phyloP scores from a whole-genome alignment of 2,797 vertebrate genomes.

The Brachyalestes nurse region DNA sequence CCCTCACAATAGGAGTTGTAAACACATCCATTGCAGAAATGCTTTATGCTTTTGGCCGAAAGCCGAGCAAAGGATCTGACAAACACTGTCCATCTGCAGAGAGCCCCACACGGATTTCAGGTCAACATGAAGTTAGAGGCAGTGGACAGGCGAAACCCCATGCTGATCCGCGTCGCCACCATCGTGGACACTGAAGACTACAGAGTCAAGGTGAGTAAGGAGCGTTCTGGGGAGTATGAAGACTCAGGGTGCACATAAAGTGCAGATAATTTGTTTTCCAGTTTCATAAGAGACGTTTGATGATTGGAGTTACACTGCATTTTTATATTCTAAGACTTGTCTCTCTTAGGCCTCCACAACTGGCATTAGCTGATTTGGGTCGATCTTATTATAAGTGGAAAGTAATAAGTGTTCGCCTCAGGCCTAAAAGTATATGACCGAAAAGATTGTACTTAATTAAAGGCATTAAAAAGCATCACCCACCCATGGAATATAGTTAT shows the following conservation, averaged over 20 bases:
- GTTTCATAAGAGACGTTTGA: too few species aligned
- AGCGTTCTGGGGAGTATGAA: not conserved
- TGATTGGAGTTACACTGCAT: too few species aligned
- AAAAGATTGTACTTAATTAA: too few species aligned
- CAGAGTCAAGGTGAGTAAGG: constrained; percentile 73
- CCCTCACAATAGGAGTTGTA: constrained; percentile 9
- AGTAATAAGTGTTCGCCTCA: too few species aligned
- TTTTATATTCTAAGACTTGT: too few species aligned
- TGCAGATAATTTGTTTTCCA: not conserved
- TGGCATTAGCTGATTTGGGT: too few species aligned
- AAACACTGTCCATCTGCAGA: constrained; percentile 61
- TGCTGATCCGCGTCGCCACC: constrained; percentile 76
- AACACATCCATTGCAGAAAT: not conserved
- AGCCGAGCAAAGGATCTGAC: constrained; percentile 31
- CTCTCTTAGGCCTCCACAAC: too few species aligned
- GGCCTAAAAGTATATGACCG: too few species aligned
- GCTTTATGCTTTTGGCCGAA: constrained; percentile 20
- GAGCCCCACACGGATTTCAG: constrained; percentile 74
- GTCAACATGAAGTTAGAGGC: constrained; percentile 75
- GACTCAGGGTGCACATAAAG: not conserved
- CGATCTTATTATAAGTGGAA: too few species aligned
- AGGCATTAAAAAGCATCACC: too few species aligned
- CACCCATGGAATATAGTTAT: too few species aligned
- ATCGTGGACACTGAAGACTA: constrained; percentile 73
- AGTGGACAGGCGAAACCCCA: constrained; percentile 78